phyloP scores from a whole-genome alignment of 1,140 invertebrate species.

The Drosophila lacteicornis region DNA sequence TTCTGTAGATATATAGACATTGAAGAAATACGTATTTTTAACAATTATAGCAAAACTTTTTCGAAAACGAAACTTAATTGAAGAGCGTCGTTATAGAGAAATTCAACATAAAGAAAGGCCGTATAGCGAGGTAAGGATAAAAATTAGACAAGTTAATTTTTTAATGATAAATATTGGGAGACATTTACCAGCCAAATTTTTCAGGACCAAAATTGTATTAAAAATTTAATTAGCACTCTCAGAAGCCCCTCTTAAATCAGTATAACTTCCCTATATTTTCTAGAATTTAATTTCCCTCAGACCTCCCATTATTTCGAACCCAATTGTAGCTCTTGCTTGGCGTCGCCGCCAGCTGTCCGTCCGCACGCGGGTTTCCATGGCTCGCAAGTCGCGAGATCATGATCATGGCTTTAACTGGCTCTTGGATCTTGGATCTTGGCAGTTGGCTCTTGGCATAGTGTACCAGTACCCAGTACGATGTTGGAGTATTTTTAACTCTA shows the following conservation, averaged over 20 bases:
- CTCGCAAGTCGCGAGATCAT: slow-evolving; percentile 78
- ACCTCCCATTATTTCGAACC: slow-evolving; percentile 14
- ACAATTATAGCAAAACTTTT: no score
- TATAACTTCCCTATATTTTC: background rate
- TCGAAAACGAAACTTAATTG: no score
- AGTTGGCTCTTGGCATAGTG: slow-evolving; percentile 75
- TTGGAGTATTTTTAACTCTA: slow-evolving; percentile 77
- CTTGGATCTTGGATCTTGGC: slow-evolving; percentile 73
- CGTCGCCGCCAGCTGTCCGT: slow-evolving; percentile 54
- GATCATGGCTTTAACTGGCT: slow-evolving; percentile 83
- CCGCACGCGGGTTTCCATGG: slow-evolving; percentile 59
- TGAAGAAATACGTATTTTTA: no score
- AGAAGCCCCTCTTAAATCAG: background rate
- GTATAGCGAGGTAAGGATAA: no score
- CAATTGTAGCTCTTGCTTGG: slow-evolving; percentile 22
- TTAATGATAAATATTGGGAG: no score
- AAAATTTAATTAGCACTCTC: no score
- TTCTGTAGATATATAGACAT: no score
- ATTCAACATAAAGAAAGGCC: no score
- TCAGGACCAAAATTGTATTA: background rate
- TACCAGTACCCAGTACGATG: slow-evolving; percentile 43
- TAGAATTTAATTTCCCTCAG: no score
- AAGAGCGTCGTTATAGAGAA: no score
- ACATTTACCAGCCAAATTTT: background rate
- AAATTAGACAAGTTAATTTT: background rate